A percentile compares a stretch with the other conserved stretches of the same genome.
phyloP scores from a whole-genome alignment of 2,888 invertebrate species.

The Pseudococcus viburni region DNA sequence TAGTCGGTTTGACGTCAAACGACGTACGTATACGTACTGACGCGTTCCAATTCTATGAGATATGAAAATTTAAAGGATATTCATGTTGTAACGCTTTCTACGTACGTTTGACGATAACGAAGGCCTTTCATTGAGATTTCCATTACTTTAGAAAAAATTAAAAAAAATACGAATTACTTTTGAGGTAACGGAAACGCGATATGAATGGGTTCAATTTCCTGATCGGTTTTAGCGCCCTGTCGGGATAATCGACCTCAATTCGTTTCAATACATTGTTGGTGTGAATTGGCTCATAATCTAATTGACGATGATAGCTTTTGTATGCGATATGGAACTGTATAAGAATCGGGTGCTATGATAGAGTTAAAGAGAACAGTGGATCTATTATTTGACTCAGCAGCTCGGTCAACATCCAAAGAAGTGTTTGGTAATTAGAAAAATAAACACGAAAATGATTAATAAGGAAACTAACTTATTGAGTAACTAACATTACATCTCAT shows the following conservation, averaged over 20 bases:
- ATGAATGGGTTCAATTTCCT: neutral
- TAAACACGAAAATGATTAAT: too few species aligned
- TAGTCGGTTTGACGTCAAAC: slow-evolving; percentile 33
- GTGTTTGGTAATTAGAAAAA: too few species aligned
- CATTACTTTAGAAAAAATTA: neutral
- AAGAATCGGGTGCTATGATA: too few species aligned
- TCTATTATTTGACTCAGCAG: too few species aligned
- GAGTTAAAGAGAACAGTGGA: too few species aligned
- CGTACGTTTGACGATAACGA: neutral
- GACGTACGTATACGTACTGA: slow-evolving; percentile 4
- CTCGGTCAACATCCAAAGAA: too few species aligned
- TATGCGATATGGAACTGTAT: too few species aligned
- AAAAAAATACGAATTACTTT: neutral
- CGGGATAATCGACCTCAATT: neutral
- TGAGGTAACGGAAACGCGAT: neutral
- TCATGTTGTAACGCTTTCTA: neutral
- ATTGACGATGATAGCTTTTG: neutral
- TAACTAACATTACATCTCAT: too few species aligned
- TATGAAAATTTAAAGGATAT: slow-evolving; percentile 17
- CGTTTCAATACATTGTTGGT: neutral
- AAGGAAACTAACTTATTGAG: too few species aligned
- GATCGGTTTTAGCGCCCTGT: neutral
- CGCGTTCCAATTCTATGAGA: slow-evolving; percentile 12
- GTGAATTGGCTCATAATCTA: neutral
- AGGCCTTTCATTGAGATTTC: neutral